Base-by-base conservation (phyloP, 2,113 vertebrate genomes). In the Nasalis larvatus region DNA sequence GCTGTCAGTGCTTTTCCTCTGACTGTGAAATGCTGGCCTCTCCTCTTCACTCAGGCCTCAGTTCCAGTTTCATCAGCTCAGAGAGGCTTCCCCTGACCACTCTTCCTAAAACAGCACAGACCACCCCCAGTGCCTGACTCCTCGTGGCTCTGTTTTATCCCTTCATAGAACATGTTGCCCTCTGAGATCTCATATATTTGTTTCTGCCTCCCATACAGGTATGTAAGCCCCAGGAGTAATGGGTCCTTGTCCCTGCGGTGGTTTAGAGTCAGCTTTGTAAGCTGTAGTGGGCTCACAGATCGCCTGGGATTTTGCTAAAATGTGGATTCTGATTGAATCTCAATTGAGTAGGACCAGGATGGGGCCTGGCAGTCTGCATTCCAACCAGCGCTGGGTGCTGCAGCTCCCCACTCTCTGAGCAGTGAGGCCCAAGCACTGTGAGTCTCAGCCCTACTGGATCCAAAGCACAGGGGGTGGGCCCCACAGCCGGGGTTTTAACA, bases 381-480 rank as follows among this genome's bases (percentile, higher is more conserved):
- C 42, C 0, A 1, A 16, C 14, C 4, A 30, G 56, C 9, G 0
- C 11, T 0, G 32, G 32, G 32, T 11, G 12, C 1, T 10, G 45
- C 66, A 63, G 60, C 60, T 63, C 47, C 47, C 66, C 9, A 1
- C 0, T 1, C 35, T 49, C 47, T 23, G 9, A 40, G 54, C 23
- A 7, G 40, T 40, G 17, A 0, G 37, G 49, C 5, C 27, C 32
- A 13, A 11, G 40, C 0, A 0, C 47, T 45, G 35, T 2, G n/a
- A 30, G 21, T 86, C 40, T 68, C 14, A 2, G 63, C 78, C 52
- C 37, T 1, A 0, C 1, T 6, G 8, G 20, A 4, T 5, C 23
- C 1, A 58, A 86, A 63, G 58, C 47, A n/a, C 54, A 1, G 3
- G 20, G 23, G 18, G 12, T 7, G 17, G 42, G 25, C 12, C 10